These are phyloP conservation scores for Megaceryle maxima DNA, from an alignment of 2,113 vertebrate genomes.

Conservation along the genomic window DNA sequence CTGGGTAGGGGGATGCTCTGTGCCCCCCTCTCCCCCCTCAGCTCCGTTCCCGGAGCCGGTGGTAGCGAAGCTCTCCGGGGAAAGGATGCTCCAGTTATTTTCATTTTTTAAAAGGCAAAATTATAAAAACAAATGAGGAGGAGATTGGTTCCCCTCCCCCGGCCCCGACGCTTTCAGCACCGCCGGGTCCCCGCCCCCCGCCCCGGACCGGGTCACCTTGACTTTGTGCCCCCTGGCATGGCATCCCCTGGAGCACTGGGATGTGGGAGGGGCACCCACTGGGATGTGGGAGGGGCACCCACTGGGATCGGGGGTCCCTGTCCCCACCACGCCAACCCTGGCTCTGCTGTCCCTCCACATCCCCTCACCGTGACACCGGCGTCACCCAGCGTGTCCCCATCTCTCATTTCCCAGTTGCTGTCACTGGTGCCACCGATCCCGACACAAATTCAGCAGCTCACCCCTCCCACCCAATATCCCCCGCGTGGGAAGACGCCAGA, in stretches of 20 bases:
- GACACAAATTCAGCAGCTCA: no score
- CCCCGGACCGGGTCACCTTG: background rate
- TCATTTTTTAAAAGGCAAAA: conserved; percentile 33
- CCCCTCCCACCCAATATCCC: no score
- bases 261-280: no score
- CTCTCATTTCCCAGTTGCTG: no score
- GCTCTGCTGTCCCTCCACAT: no score
- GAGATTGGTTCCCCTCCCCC: conserved; percentile 3
- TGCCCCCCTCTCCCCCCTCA: background rate
- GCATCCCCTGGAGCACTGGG: no score
- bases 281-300: no score
- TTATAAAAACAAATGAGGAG: conserved; percentile 39
- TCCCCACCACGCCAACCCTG: no score
- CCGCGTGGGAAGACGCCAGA: no score
- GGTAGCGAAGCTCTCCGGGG: background rate
- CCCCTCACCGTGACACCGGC: no score
- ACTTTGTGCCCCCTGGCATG: background rate
- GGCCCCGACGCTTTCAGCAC: background rate
- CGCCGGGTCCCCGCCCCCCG: background rate
- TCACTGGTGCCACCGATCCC: conserved; percentile 57
- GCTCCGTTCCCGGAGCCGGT: background rate
- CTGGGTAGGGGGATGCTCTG: background rate
- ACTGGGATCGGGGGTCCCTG: no score
- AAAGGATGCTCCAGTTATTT: conserved; percentile 40
- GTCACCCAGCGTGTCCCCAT: no score